Percentiles rank a stretch among this genome's conserved stretches.
phyloP scores from a whole-genome alignment of 2,113 vertebrate genomes.

The Periophthalmodon schlosseri region DNA sequence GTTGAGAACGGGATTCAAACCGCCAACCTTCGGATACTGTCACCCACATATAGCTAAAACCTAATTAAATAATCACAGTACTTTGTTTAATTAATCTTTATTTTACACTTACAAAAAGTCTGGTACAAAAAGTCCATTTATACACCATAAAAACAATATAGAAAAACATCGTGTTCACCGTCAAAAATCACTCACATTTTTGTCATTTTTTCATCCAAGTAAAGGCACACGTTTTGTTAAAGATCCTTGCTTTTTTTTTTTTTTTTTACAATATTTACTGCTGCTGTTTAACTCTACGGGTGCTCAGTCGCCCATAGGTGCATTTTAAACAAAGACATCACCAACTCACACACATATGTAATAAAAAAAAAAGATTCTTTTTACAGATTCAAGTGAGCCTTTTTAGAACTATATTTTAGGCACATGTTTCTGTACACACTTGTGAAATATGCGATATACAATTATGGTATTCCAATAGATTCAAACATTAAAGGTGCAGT shows the following conservation, averaged over 20 bases:
- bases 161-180: slow-evolving; percentile 62
- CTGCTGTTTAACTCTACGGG: slow-evolving; percentile 16
- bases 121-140: slow-evolving; percentile 67
- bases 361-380: slow-evolving; percentile 31
- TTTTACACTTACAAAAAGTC: slow-evolving; percentile 72
- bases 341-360: slow-evolving; percentile 4
- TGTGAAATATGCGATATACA: not conserved
- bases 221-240: slow-evolving; percentile 68
- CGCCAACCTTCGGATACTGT: too few relatives aligned
- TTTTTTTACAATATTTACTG: slow-evolving; percentile 37
- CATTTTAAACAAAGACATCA: slow-evolving; percentile 21
- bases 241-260: slow-evolving; percentile 10
- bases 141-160: slow-evolving; percentile 72
- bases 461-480: not conserved
- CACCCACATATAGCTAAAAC: too few relatives aligned
- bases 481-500: slow-evolving; percentile 8
- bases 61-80: not conserved
- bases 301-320: slow-evolving; percentile 17
- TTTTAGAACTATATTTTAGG: slow-evolving; percentile 32
- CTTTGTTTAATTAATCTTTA: slow-evolving; percentile 54
- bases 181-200: slow-evolving; percentile 37
- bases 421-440: not conserved
- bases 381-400: slow-evolving; percentile 43
- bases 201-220: slow-evolving; percentile 41
- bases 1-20: too few relatives aligned